These are phyloP conservation scores for Coleophora flavipennella DNA, from an alignment of 2,888 invertebrate species.

Conservation along the genomic window DNA sequence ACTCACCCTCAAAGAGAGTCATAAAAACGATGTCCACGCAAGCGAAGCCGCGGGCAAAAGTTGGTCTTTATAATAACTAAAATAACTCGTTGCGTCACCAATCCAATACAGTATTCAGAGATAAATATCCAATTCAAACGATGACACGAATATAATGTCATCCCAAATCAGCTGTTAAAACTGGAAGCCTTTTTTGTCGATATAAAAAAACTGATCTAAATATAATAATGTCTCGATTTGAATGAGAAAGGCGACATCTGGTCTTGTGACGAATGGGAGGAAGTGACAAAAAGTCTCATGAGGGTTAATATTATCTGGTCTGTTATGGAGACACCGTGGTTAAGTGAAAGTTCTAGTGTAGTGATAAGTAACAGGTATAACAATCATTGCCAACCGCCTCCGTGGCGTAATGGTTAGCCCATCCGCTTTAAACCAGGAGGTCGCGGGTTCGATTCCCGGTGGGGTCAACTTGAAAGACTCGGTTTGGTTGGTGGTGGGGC, in stretches of 20 bases:
- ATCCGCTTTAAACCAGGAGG: too few species aligned
- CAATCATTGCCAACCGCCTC: too few species aligned
- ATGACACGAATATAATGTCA: conserved; percentile 4
- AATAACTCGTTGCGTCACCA: not conserved
- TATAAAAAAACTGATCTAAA: conserved; percentile 44
- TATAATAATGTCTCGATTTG: conserved; percentile 54
- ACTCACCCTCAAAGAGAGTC: too few species aligned
- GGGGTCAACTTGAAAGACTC: too few species aligned
- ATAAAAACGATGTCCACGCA: too few species aligned
- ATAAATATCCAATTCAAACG: not conserved
- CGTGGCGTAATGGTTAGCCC: too few species aligned
- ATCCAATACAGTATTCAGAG: not conserved
- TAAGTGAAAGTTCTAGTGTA: too few species aligned
- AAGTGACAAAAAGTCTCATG: conserved; percentile 40
- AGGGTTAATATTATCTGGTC: conserved; percentile 31
- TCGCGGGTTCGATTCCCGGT: too few species aligned
- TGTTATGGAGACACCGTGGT: conserved; percentile 1
- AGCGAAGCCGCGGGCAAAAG: too few species aligned
- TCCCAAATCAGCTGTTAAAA: conserved; percentile 19
- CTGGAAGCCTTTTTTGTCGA: conserved; percentile 8
- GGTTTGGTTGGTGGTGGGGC: too few species aligned
- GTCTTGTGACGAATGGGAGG: conserved; percentile 37
- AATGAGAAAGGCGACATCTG: conserved; percentile 55
- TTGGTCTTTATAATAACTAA: too few species aligned
- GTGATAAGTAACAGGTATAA: too few species aligned